Base-by-base conservation (phyloP, 2,113 vertebrate genomes). In the Otolemur garnettii region DNA sequence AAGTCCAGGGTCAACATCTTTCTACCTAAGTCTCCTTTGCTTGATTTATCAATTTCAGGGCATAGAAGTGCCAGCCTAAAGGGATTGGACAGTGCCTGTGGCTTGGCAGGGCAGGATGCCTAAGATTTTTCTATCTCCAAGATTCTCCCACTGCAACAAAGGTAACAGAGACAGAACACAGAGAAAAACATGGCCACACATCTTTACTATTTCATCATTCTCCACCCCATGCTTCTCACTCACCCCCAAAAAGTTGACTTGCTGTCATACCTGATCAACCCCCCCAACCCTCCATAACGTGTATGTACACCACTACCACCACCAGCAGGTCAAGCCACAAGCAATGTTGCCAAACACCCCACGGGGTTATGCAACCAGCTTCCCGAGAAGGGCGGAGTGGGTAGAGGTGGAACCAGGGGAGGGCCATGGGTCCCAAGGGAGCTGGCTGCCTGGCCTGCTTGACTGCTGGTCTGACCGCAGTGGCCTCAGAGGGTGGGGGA, bases 361-460 rank as follows among this genome's bases (percentile, higher is more conserved):
- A 80, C 89, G 21, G n/a, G 21, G 79, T 98, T 98, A 98, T 97
- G 97, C 97, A 98, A 98, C 93, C 91, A 96, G 97, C 94, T 98
- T 98, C 97, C 97, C 94, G 94, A 96, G 96, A 82, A 95, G 96
- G 97, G 96, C 6, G 42, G 96, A 90, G 96, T 88, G 57, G 74
- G 88, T 89, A 96, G 96, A 97, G 97, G 96, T 97, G 93, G 96
- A 95, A 96, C 97, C 91, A 92, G 96, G 95, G 97, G 96, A 95
- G 94, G 97, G 92, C 93, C 87, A 11, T 75, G 66, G 92, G 96
- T 98, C 96, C 97, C 94, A 78, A 96, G 94, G 95, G 97, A 98
- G 96, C 95, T 91, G 94, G 85, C 82, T 96, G 97, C 88, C 64
- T 94, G 33, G 88, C 87, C 74, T 77, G 77, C 95, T 89, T 91